A percentile compares a stretch with the other conserved stretches of the same genome.
phyloP scores from a whole-genome alignment of 2,888 invertebrate genomes.

The Latrodectus hesperus region DNA sequence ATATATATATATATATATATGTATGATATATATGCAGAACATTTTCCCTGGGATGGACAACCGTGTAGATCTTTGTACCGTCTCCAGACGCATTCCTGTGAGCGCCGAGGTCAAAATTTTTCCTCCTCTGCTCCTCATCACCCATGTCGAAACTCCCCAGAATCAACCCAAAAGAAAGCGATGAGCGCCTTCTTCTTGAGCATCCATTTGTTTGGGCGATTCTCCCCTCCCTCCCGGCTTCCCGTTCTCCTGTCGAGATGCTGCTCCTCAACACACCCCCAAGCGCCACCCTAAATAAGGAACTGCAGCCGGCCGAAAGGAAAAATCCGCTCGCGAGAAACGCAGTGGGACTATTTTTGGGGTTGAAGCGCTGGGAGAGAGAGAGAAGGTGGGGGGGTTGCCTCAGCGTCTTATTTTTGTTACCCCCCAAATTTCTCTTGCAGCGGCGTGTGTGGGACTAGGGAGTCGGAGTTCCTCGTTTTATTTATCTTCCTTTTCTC shows the following conservation, averaged over 20 bases:
- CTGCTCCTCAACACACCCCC: conserved; percentile 2
- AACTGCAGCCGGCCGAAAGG: background rate
- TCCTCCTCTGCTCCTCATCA: no score
- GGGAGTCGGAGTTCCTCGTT: conserved; percentile 17
- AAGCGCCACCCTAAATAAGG: conserved; percentile 45
- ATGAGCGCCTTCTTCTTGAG: background rate
- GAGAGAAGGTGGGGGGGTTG: conserved; percentile 27
- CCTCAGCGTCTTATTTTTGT: conserved; percentile 54
- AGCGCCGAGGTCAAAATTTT: background rate
- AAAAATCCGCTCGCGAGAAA: conserved; percentile 8
- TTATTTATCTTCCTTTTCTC: background rate
- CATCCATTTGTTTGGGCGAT: no score
- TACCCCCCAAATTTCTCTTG: conserved; percentile 15
- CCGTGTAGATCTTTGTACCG: no score
- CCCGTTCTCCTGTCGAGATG: background rate
- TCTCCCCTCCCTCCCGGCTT: background rate
- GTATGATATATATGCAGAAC: no score
- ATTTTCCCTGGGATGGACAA: no score
- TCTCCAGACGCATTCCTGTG: no score
- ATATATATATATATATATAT: no score
- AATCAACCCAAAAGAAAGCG: background rate
- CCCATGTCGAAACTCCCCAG: background rate
- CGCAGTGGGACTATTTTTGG: conserved; percentile 29
- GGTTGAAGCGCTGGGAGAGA: background rate
- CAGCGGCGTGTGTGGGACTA: conserved; percentile 10